phyloP scores from a whole-genome alignment of 2,113 vertebrate genomes.

The Nothoprocta pentlandii region DNA sequence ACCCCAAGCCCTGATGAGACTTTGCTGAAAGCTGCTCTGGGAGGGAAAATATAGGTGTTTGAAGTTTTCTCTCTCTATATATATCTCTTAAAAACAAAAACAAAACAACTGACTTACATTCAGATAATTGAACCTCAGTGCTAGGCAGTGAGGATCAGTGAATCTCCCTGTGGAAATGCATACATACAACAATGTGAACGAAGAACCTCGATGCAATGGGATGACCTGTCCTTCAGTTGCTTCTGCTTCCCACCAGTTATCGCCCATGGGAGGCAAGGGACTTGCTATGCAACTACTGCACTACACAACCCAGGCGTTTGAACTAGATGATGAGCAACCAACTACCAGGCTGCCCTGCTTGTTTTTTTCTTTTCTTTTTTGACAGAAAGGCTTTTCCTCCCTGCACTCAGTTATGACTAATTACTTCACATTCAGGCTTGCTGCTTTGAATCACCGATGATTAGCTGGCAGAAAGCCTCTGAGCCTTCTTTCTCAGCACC shows the following conservation, averaged over 20 bases:
- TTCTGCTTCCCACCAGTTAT: background rate
- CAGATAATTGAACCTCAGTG: background rate
- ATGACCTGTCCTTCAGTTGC: fast-evolving
- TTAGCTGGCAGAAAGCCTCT: conserved; percentile 20
- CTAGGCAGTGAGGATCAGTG: background rate
- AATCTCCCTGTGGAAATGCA: fast-evolving
- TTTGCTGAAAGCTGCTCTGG: background rate
- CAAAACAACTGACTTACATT: background rate
- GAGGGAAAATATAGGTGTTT: background rate
- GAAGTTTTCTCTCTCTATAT: background rate
- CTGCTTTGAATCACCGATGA: conserved; percentile 25
- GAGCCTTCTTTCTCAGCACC: background rate
- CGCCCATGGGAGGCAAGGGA: background rate
- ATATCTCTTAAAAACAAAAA: background rate
- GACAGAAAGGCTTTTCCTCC: background rate
- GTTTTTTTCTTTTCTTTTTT: background rate
- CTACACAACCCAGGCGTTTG: background rate
- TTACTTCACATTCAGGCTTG: background rate
- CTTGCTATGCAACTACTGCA: background rate
- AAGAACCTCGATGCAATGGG: fast-evolving
- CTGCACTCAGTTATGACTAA: background rate
- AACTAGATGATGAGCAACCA: background rate
- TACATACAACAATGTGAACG: fast-evolving
- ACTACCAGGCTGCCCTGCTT: background rate
- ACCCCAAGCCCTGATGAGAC: fast-evolving